A percentile compares a stretch with the other conserved stretches of the same genome.
Evolutionary conservation across 2,888 invertebrate species (phyloP).

Genomic region (Ctena decussata): DNA sequence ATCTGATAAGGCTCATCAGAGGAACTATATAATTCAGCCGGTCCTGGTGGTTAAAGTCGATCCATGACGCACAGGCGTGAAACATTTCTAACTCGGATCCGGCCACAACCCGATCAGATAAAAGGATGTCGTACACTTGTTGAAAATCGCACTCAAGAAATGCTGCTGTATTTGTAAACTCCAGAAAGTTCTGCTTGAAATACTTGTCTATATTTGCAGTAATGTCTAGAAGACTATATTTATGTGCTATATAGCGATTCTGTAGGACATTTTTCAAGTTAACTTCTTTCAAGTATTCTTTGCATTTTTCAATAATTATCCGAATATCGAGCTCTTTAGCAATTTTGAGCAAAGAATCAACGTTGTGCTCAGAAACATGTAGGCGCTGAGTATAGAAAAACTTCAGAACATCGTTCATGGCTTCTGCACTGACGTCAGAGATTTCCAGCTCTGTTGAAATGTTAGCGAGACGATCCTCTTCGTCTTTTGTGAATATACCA

Average conservation of each 20-base stretch:
- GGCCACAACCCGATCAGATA: slow-evolving; percentile 67
- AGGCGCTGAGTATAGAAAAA: slow-evolving; percentile 78
- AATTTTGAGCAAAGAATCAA: slow-evolving; percentile 71
- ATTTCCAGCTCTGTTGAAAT: slow-evolving; percentile 64
- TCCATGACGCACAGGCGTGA: slow-evolving; percentile 76
- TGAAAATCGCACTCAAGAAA: slow-evolving; percentile 68
- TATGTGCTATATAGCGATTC: slow-evolving; percentile 69
- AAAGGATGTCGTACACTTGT: slow-evolving; percentile 67
- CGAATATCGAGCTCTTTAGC: slow-evolving; percentile 71
- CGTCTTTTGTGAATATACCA: slow-evolving; percentile 63
- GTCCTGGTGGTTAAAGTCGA: slow-evolving; percentile 72
- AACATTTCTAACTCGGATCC: slow-evolving; percentile 76
- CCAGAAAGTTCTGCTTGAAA: slow-evolving; percentile 66
- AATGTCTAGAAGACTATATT: slow-evolving; percentile 68
- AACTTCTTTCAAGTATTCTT: slow-evolving; percentile 64
- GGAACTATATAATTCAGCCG: slow-evolving; percentile 67
- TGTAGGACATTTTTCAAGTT: slow-evolving; percentile 65
- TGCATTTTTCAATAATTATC: slow-evolving; percentile 62
- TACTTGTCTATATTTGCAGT: slow-evolving; percentile 60
- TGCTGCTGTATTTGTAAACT: slow-evolving; percentile 61
- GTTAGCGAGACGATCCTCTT: slow-evolving; percentile 45
- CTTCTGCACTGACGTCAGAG: slow-evolving; percentile 57
- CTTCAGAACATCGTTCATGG: slow-evolving; percentile 67
- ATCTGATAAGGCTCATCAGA: slow-evolving; percentile 72
- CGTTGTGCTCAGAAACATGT: slow-evolving; percentile 63